These are phyloP conservation scores for Machimus rusticus DNA, from an alignment of 2,888 invertebrate genomes.

Conservation along the genomic window DNA sequence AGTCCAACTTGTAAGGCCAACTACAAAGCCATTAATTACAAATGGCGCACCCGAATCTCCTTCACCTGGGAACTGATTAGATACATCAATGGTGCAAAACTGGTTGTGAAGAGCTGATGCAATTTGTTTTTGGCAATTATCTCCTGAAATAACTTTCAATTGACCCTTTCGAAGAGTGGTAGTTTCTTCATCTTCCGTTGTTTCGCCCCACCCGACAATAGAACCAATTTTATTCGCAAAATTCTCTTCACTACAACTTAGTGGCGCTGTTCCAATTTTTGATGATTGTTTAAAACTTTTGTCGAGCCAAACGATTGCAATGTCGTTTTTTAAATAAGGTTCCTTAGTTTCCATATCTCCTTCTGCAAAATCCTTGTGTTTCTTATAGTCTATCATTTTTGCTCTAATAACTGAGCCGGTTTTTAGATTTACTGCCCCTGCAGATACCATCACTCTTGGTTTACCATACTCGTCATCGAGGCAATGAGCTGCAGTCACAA, in stretches of 20 bases:
- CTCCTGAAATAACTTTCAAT: neutral
- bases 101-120: neutral
- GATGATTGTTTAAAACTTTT: neutral
- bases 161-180: neutral
- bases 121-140: neutral
- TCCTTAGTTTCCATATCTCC: neutral
- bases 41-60: neutral
- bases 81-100: neutral
- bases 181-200: neutral
- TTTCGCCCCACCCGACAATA: neutral
- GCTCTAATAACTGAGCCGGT: neutral
- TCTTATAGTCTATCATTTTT: neutral
- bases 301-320: neutral
- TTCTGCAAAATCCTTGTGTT: neutral
- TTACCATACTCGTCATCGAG: neutral
- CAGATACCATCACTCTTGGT: neutral
- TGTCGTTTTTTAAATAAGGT: neutral
- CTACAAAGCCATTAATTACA: neutral
- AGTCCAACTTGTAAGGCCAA: neutral
- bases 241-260: neutral
- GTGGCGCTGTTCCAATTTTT: neutral
- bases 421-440: neutral
- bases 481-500: slow-evolving; percentile 5
- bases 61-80: neutral
- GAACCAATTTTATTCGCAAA: neutral